These are phyloP conservation scores for Caenorhabditis sp. DNA, from an alignment of 2,888 invertebrate species.

Conservation along the genomic window DNA sequence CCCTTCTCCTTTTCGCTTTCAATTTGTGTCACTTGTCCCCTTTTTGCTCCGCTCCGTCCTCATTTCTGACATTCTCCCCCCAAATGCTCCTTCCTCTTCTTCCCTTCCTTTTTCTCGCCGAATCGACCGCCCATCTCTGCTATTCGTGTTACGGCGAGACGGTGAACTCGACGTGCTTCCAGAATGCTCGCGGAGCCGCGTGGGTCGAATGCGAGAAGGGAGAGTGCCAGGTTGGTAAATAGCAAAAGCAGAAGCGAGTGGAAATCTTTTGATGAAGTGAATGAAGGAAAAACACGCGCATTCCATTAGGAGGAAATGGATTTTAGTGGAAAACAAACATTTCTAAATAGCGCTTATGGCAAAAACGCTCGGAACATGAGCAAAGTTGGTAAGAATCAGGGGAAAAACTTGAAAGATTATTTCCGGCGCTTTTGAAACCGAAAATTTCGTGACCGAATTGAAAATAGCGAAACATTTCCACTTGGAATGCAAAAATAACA, in stretches of 20 bases:
- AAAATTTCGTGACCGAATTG: too few species aligned
- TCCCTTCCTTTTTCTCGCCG: conserved; percentile 13
- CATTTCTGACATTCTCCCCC: not conserved
- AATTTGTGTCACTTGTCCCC: conserved; percentile 46
- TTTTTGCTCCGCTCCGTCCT: not conserved
- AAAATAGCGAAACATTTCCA: too few species aligned
- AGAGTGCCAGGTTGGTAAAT: conserved; percentile 53
- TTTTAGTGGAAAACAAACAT: too few species aligned
- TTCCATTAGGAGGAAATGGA: conserved; percentile 22
- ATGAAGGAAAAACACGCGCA: not conserved
- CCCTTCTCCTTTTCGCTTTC: not conserved
- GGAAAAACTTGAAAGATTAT: too few species aligned
- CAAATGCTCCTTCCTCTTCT: not conserved
- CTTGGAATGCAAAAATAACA: too few species aligned
- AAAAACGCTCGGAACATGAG: too few species aligned
- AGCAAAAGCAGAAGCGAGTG: not conserved
- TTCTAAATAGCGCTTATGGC: too few species aligned
- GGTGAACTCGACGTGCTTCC: conserved; percentile 41
- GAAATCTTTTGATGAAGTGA: not conserved
- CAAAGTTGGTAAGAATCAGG: too few species aligned
- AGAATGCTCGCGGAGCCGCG: conserved; percentile 44
- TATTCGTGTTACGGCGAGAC: conserved; percentile 55
- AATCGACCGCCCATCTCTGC: conserved; percentile 42
- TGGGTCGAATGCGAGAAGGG: conserved; percentile 57
- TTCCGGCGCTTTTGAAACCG: too few species aligned